Percentiles rank a stretch among this genome's conserved stretches.
Conservation (phyloP, 2,113 vertebrate species). For the Eurypyga helias region DNA sequence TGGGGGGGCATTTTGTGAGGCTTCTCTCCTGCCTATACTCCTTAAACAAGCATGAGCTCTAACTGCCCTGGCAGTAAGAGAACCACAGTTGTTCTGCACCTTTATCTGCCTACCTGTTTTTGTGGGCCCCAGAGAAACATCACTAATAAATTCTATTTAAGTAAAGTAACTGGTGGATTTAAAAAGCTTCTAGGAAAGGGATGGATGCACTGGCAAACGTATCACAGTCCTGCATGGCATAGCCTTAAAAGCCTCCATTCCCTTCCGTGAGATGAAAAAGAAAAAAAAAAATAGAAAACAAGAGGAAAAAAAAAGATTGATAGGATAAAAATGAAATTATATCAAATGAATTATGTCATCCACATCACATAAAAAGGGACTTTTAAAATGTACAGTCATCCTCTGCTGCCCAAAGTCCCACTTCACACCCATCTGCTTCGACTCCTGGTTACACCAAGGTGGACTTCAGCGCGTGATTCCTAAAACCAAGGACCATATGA, state of each 20-base stretch:
- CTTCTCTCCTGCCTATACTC: not conserved
- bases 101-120: not conserved
- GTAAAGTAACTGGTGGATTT: not conserved
- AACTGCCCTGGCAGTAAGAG: not conserved
- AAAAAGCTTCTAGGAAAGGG: not conserved
- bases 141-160: not conserved
- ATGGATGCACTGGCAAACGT: not conserved
- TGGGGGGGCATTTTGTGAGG: not conserved
- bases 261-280: not conserved
- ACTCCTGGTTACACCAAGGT: not conserved
- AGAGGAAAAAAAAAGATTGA: no score
- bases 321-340: not conserved
- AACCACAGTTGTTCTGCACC: not conserved
- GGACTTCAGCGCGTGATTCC: not conserved
- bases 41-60: not conserved
- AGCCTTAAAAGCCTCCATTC: not conserved
- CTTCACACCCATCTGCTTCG: not conserved
- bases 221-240: not conserved
- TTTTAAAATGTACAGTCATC: not conserved
- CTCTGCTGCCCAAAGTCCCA: not conserved
- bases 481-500: not conserved
- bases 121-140: not conserved
- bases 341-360: not conserved
- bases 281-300: no score
- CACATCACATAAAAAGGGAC: not conserved